Conservation (phyloP, 1,140 invertebrate genomes). For the Drosophila nigromelanica region DNA sequence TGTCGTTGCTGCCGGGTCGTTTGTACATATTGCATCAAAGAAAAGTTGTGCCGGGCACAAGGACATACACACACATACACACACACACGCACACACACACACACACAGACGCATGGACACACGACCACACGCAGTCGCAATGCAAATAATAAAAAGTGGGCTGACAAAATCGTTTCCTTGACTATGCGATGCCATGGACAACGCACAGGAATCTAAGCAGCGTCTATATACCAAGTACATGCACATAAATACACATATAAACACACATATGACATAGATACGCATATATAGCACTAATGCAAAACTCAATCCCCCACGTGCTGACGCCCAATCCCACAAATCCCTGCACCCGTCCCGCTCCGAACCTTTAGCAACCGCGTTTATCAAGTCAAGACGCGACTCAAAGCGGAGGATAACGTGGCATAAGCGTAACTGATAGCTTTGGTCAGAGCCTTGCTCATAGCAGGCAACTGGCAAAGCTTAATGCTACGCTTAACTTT, state of each 20-base stretch:
- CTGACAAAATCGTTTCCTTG: slow-evolving; percentile 57
- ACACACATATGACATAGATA: not conserved
- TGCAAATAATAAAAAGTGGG: slow-evolving; percentile 58
- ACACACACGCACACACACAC: slow-evolving; percentile 36
- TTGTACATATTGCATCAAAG: slow-evolving; percentile 82
- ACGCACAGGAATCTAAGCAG: slow-evolving; percentile 19
- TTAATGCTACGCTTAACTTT: slow-evolving; percentile 1
- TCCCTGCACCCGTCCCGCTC: not conserved
- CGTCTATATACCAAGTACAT: not conserved
- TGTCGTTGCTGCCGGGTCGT: slow-evolving; percentile 53
- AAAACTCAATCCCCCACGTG: slow-evolving; percentile 32
- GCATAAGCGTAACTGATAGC: slow-evolving; percentile 37
- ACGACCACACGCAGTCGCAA: slow-evolving; percentile 65
- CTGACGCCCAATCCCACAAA: slow-evolving; percentile 13
- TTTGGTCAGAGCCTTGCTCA: slow-evolving; percentile 15
- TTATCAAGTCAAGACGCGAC: slow-evolving; percentile 58
- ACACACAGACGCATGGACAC: not conserved
- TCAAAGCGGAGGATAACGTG: slow-evolving; percentile 2
- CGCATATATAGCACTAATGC: slow-evolving; percentile 14
- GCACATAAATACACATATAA: not conserved
- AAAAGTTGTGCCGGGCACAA: slow-evolving; percentile 62
- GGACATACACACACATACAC: slow-evolving; percentile 13
- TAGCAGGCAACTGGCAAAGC: slow-evolving; percentile 9
- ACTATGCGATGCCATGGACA: slow-evolving; percentile 40
- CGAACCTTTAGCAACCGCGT: slow-evolving; percentile 28